These are phyloP conservation scores for Notiomystis cincta DNA, from an alignment of 2,113 vertebrate genomes.

Conservation along the genomic window DNA sequence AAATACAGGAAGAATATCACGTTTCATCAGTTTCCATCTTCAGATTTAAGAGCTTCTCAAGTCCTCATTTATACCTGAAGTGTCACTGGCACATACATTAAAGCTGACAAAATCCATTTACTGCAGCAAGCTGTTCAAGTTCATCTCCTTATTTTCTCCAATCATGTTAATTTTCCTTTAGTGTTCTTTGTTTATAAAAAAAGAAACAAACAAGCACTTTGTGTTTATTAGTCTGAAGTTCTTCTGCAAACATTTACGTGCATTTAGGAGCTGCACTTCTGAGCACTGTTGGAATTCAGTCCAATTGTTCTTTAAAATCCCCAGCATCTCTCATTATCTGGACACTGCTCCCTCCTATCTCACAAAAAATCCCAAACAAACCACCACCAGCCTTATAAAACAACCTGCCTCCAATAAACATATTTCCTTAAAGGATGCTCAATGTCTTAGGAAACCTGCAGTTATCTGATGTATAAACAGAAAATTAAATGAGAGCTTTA, in stretches of 20 bases:
- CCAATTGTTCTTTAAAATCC: background rate
- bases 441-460: background rate
- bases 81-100: conserved; percentile 43
- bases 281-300: background rate
- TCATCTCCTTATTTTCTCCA: conserved; percentile 18
- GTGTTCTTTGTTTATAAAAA: conserved; percentile 10
- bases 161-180: conserved; percentile 1
- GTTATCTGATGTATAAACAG: background rate
- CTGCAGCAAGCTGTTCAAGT: conserved; percentile 3
- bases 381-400: background rate
- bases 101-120: conserved; percentile 17
- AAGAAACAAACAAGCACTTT: conserved; percentile 4
- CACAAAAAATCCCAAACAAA: background rate
- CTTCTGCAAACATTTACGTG: background rate
- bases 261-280: background rate
- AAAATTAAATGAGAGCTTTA: background rate
- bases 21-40: conserved; percentile 46
- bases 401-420: background rate
- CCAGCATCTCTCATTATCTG: background rate
- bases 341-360: background rate
- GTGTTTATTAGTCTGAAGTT: conserved; percentile 3
- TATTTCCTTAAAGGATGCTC: background rate
- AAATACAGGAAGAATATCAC: conserved; percentile 23
- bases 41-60: conserved; percentile 45
- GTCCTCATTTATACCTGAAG: conserved; percentile 51